These are phyloP conservation scores for Gryllus bimaculatus DNA, from an alignment of 1,140 invertebrate species.

Conservation along the genomic window DNA sequence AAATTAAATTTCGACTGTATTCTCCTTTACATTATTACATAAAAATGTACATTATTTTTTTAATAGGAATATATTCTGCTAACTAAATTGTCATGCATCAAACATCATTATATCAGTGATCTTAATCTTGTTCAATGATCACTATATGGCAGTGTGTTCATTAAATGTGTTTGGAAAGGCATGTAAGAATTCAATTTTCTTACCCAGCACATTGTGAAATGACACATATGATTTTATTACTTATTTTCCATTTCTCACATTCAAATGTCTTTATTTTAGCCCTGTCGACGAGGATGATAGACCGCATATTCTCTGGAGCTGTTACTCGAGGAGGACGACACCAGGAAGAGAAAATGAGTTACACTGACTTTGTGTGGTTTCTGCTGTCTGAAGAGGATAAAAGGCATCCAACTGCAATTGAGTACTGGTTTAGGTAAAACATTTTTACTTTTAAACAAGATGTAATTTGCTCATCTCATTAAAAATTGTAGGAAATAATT, in stretches of 20 bases:
- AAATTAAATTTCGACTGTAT: too few species aligned
- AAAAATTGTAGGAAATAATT: too few species aligned
- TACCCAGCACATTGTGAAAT: too few species aligned
- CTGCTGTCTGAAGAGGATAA: constrained; percentile 98
- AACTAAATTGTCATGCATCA: neutral
- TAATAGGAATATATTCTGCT: neutral
- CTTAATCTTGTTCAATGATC: too few species aligned
- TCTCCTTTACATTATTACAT: too few species aligned
- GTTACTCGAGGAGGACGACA: constrained; percentile 52
- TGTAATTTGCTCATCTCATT: too few species aligned
- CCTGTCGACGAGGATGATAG: constrained; percentile 88
- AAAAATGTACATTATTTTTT: neutral
- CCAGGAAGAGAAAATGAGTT: constrained; percentile 76
- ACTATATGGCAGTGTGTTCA: too few species aligned
- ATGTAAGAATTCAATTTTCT: too few species aligned
- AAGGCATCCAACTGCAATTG: constrained; percentile 84
- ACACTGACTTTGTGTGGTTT: constrained; percentile 99
- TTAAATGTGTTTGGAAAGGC: too few species aligned
- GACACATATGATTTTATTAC: too few species aligned
- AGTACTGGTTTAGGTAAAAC: constrained; percentile 76
- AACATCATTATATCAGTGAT: too few species aligned
- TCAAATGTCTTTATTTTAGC: constrained; percentile 48
- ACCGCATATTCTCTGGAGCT: constrained; percentile 94
- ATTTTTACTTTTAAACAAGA: neutral
- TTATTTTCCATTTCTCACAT: too few species aligned